phyloP scores from a whole-genome alignment of 2,113 vertebrate species.

The Eptesicus fuscus region DNA sequence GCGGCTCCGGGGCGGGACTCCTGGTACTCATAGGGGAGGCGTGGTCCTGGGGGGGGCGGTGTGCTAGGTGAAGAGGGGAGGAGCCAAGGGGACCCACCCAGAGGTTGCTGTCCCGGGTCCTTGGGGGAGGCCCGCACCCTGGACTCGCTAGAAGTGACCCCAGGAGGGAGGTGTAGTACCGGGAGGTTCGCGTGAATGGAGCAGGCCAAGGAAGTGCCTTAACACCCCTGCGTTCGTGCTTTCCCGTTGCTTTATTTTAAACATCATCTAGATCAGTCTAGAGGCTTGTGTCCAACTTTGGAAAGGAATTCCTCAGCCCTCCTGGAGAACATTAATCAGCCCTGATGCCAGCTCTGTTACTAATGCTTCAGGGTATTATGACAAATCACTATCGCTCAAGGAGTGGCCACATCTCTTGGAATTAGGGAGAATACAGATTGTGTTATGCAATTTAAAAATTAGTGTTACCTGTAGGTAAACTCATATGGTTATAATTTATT shows the following conservation, averaged over 20 bases:
- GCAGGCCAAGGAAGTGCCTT: background rate
- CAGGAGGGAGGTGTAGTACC: fast-evolving
- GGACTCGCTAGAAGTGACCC: fast-evolving
- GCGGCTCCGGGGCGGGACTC: background rate
- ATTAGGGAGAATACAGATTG: background rate
- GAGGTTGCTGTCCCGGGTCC: fast-evolving
- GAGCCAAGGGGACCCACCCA: background rate
- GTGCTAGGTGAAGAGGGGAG: constrained; percentile 42
- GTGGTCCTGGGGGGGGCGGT: background rate
- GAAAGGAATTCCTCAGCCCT: background rate
- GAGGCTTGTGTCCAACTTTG: background rate
- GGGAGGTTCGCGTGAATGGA: fast-evolving
- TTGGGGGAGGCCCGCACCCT: fast-evolving
- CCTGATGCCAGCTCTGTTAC: background rate
- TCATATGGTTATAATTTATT: background rate
- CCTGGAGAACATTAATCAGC: background rate
- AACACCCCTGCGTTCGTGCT: background rate
- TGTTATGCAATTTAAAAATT: background rate
- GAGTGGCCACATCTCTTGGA: background rate
- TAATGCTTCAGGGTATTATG: background rate
- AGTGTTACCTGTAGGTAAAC: background rate
- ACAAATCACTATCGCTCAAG: background rate
- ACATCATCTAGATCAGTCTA: background rate
- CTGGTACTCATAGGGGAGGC: background rate
- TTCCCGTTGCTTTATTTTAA: background rate